These are phyloP conservation scores for Xenopus petersii DNA, from an alignment of 2,797 vertebrate genomes.

Conservation along the genomic window DNA sequence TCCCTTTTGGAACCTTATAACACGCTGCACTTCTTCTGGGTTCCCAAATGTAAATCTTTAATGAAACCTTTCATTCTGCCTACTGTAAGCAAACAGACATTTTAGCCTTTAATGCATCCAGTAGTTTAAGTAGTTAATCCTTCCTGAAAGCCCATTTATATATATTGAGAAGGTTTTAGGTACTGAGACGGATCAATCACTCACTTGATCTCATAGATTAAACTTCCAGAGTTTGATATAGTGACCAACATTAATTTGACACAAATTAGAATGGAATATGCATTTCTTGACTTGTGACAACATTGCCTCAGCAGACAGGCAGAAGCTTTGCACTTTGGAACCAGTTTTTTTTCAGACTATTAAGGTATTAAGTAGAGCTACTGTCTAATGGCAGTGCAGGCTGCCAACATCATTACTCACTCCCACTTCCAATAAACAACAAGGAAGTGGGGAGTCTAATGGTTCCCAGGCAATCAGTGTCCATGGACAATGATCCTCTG, in stretches of 20 bases:
- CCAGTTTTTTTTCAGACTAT: constrained; percentile 38
- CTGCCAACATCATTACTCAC: constrained; percentile 30
- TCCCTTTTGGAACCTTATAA: too few relatives aligned
- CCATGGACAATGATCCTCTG: constrained; percentile 6
- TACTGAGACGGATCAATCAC: constrained; percentile 32
- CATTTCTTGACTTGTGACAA: constrained; percentile 46
- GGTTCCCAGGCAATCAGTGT: constrained; percentile 32
- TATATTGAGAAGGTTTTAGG: constrained; percentile 35
- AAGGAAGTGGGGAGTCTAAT: constrained; percentile 18
- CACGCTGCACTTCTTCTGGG: too few relatives aligned
- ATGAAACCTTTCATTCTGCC: constrained; percentile 17
- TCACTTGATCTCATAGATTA: constrained; percentile 45
- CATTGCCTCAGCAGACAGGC: constrained; percentile 38
- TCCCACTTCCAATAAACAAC: constrained; percentile 37
- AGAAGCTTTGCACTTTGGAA: constrained; percentile 39
- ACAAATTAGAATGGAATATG: constrained; percentile 48
- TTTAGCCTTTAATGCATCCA: constrained; percentile 30
- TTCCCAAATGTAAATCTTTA: background rate
- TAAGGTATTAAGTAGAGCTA: constrained; percentile 42
- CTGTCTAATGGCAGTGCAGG: constrained; percentile 38
- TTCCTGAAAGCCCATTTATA: constrained; percentile 33
- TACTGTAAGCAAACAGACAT: constrained; percentile 21
- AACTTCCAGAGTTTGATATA: constrained; percentile 37
- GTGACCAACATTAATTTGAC: constrained; percentile 46
- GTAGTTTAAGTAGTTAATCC: constrained; percentile 28